Percentiles rank a stretch among this genome's conserved stretches.
These are phyloP conservation scores for Reticulitermes lucifugus DNA, from an alignment of 2,888 invertebrate genomes.

Conservation along the genomic window DNA sequence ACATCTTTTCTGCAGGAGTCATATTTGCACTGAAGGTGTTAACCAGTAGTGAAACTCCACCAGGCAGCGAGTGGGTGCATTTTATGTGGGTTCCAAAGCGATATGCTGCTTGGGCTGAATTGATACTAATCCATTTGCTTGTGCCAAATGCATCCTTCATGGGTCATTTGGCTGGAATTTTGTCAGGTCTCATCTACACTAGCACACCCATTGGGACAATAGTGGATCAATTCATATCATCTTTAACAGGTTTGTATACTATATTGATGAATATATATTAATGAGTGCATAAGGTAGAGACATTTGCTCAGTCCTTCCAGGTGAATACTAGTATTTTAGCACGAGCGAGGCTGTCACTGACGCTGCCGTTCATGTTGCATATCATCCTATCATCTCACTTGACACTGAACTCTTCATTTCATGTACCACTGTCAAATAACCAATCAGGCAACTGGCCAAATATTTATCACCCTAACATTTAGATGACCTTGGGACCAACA, in stretches of 20 bases:
- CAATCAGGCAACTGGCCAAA: too few species aligned
- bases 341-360: too few species aligned
- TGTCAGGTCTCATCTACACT: conserved; percentile 70
- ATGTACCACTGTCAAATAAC: too few species aligned
- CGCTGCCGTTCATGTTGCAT: too few species aligned
- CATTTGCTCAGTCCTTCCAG: background rate
- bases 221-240: conserved; percentile 60
- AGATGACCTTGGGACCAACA: too few species aligned
- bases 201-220: conserved; percentile 63
- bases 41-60: conserved; percentile 62
- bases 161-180: conserved; percentile 73
- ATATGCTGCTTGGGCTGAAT: conserved; percentile 71
- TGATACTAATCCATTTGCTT: conserved; percentile 70
- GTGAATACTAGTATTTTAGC: too few species aligned
- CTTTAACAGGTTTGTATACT: conserved; percentile 58
- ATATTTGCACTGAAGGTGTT: conserved; percentile 73
- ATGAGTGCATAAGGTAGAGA: background rate
- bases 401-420: too few species aligned
- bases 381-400: too few species aligned
- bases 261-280: background rate
- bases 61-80: conserved; percentile 58
- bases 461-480: too few species aligned
- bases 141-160: conserved; percentile 73
- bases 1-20: conserved; percentile 63
- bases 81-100: conserved; percentile 65